A percentile compares a stretch with the other conserved stretches of the same genome.
Evolutionary conservation across 2,797 vertebrate genomes (phyloP).

Genomic region (Dermochelys coriacea): DNA sequence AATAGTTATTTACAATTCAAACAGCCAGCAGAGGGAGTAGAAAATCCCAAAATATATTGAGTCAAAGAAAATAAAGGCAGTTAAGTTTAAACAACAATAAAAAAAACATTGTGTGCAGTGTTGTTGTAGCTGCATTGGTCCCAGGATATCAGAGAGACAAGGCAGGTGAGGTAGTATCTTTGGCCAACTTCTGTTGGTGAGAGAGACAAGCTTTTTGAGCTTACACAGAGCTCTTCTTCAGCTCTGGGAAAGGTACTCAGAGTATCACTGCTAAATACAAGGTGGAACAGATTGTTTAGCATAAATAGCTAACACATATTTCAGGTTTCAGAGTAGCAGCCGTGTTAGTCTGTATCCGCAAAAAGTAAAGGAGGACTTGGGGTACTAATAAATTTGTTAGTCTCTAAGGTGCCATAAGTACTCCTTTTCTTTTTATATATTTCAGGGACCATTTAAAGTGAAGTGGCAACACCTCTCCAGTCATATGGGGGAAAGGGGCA

Average conservation of each 20-base stretch:
- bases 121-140: background rate
- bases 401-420: no score
- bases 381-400: no score
- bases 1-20: conserved; percentile 41
- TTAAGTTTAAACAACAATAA: background rate
- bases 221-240: background rate
- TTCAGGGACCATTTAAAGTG: background rate
- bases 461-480: background rate
- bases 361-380: no score
- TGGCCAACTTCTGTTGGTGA: background rate
- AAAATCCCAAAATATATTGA: conserved; percentile 41
- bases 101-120: background rate
- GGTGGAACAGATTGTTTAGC: background rate
- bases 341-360: no score
- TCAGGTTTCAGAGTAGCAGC: background rate
- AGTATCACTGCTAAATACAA: background rate
- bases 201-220: background rate
- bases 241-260: background rate
- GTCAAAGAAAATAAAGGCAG: background rate
- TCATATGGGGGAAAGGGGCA: background rate
- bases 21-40: conserved; percentile 75
- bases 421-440: background rate
- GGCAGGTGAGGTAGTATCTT: background rate
- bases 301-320: background rate
- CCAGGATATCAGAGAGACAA: background rate